phyloP scores from a whole-genome alignment of 2,797 vertebrate genomes.

The Protonibea diacanthus region DNA sequence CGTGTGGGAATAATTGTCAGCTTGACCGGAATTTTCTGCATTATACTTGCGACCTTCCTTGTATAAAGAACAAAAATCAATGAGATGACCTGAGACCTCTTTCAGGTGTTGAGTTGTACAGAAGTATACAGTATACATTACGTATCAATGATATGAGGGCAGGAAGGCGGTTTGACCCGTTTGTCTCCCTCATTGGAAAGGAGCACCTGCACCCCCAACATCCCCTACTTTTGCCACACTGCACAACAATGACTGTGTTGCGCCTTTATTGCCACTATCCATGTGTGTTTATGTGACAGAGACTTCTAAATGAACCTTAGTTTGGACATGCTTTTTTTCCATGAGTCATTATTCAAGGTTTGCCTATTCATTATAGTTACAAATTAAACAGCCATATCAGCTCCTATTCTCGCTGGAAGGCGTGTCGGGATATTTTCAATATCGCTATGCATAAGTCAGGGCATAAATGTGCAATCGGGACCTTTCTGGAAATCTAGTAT shows the following conservation, averaged over 20 bases:
- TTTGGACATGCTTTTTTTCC: conserved; percentile 37
- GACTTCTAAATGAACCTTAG: conserved; percentile 54
- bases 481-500: background rate
- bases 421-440: background rate
- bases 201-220: background rate
- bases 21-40: too few relatives aligned
- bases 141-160: background rate
- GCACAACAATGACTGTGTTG: conserved; percentile 59
- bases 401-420: background rate
- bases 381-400: conserved; percentile 40
- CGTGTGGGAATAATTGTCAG: too few relatives aligned
- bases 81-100: too few relatives aligned
- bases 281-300: conserved; percentile 73
- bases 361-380: conserved; percentile 29
- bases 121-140: background rate
- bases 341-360: conserved; percentile 18
- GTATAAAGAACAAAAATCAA: too few relatives aligned
- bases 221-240: conserved; percentile 9
- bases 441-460: background rate
- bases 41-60: too few relatives aligned
- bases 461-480: background rate
- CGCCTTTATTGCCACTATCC: conserved; percentile 69
- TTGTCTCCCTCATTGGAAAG: conserved; percentile 45
- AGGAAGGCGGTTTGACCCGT: conserved; percentile 37
- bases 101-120: background rate